Percentiles rank a stretch among this genome's conserved stretches.
Conservation (phyloP, 2,888 invertebrate species). For the Volucella inanis region DNA sequence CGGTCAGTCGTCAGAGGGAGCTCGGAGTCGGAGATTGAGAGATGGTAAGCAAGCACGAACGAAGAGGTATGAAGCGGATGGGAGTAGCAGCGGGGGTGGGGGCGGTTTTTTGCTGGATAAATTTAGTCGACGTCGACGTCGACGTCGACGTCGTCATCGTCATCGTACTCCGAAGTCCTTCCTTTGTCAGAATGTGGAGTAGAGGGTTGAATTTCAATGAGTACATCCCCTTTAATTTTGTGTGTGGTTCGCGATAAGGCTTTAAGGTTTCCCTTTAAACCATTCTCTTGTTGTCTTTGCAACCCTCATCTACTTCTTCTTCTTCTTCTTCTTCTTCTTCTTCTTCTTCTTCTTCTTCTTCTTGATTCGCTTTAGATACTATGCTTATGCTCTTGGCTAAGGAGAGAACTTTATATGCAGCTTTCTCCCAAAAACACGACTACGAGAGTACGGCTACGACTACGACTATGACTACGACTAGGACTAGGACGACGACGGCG, state of each 20-base stretch:
- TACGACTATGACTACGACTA: slow-evolving; percentile 19
- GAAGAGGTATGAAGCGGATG: not conserved
- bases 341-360: too few species aligned
- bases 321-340: slow-evolving; percentile 4
- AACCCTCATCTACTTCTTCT: slow-evolving; percentile 27
- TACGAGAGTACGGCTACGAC: slow-evolving; percentile 28
- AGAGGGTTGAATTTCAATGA: slow-evolving; percentile 55
- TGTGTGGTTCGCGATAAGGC: slow-evolving; percentile 70
- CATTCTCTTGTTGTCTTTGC: slow-evolving; percentile 43
- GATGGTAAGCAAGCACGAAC: slow-evolving; percentile 10
- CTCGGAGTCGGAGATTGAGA: slow-evolving; percentile 49
- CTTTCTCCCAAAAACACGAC: slow-evolving; percentile 67
- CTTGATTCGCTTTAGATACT: slow-evolving; percentile 13
- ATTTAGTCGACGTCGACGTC: slow-evolving; percentile 60
- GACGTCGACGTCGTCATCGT: slow-evolving; percentile 40
- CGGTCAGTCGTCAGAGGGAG: slow-evolving; percentile 69
- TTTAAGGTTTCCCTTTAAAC: slow-evolving; percentile 73
- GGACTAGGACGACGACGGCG: slow-evolving; percentile 58
- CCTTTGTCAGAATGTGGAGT: not conserved
- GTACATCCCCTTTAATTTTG: slow-evolving; percentile 70
- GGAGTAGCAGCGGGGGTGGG: slow-evolving; percentile 4
- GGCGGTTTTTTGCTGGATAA: slow-evolving; percentile 48
- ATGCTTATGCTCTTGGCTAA: slow-evolving; percentile 46
- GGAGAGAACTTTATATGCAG: slow-evolving; percentile 75
- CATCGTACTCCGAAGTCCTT: slow-evolving; percentile 9